Conservation (phyloP, 1,140 invertebrate species). For the Zaprionus ghesquierei region DNA sequence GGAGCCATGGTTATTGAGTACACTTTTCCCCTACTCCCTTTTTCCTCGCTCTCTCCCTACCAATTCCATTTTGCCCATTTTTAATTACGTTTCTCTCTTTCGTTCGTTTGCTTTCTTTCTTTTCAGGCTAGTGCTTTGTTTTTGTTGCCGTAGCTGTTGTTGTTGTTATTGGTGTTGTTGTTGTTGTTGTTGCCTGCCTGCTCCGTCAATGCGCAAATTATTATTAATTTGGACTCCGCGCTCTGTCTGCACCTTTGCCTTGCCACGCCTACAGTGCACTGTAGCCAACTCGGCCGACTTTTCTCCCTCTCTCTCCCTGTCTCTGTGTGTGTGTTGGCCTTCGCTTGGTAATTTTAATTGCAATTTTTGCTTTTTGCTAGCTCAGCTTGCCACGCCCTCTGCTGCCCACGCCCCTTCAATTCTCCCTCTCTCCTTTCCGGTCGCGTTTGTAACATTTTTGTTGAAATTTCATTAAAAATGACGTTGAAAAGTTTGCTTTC, state of each 20-base stretch:
- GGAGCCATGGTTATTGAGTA: conserved; percentile 16
- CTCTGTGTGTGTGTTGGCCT: conserved; percentile 25
- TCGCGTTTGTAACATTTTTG: conserved; percentile 72
- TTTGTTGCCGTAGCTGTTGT: not conserved
- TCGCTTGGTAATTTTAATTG: conserved; percentile 73
- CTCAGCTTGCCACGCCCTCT: not conserved
- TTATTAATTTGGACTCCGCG: conserved; percentile 70
- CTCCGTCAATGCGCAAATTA: conserved; percentile 71
- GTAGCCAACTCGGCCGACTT: not conserved
- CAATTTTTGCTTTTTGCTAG: conserved; percentile 58
- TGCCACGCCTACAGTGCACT: not conserved
- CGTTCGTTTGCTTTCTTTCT: conserved; percentile 9
- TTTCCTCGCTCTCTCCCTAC: not conserved
- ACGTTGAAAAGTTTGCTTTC: conserved; percentile 70
- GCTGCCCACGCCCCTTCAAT: not conserved
- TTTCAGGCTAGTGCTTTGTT: conserved; percentile 7
- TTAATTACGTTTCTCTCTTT: conserved; percentile 49
- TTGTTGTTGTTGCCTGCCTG: conserved; percentile 16
- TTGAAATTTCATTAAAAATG: conserved; percentile 77
- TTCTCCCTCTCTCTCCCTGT: not conserved
- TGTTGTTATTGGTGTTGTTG: not conserved
- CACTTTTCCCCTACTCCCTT: not conserved
- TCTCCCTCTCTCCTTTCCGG: conserved; percentile 14
- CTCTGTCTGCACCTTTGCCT: conserved; percentile 34
- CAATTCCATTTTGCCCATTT: conserved; percentile 31